Percentiles rank a stretch among this genome's conserved stretches.
Conservation (phyloP, 2,113 vertebrate species). For the Trichechus manatus region DNA sequence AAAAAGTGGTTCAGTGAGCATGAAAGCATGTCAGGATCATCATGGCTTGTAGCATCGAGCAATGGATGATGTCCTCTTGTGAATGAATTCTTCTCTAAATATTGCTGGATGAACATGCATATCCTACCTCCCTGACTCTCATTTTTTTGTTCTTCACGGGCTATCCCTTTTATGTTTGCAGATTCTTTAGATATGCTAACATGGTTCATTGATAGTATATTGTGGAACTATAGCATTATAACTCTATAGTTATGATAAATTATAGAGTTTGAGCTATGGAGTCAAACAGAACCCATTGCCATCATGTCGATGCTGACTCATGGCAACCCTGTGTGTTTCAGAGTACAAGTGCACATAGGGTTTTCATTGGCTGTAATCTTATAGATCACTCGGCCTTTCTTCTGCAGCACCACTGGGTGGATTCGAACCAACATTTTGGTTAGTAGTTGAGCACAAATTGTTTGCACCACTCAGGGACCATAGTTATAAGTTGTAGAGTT, state of each 20-base stretch:
- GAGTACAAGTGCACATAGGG: too few relatives aligned
- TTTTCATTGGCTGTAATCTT: too few relatives aligned
- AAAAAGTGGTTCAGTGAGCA: not conserved
- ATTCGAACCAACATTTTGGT: too few relatives aligned
- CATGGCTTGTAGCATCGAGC: too few relatives aligned
- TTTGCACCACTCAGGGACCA: not conserved
- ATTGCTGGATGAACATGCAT: too few relatives aligned
- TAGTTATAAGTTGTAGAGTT: not conserved
- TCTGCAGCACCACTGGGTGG: too few relatives aligned
- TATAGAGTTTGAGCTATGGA: not conserved
- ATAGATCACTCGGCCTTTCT: too few relatives aligned
- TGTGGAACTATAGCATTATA: not conserved
- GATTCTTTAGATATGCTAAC: not conserved
- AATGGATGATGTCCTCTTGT: not conserved
- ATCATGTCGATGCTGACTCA: too few relatives aligned
- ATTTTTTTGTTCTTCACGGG: not conserved
- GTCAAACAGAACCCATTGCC: too few relatives aligned
- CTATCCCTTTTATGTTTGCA: not conserved
- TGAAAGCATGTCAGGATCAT: not conserved
- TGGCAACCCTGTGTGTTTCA: too few relatives aligned
- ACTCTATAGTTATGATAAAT: not conserved
- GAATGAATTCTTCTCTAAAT: not conserved
- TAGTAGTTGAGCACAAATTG: not conserved
- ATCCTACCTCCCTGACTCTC: not conserved
- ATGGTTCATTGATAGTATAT: not conserved